Percentiles rank a stretch among this genome's conserved stretches.
Conservation (phyloP, 1,140 invertebrate species). For the Anagrus nilaparvatae region DNA sequence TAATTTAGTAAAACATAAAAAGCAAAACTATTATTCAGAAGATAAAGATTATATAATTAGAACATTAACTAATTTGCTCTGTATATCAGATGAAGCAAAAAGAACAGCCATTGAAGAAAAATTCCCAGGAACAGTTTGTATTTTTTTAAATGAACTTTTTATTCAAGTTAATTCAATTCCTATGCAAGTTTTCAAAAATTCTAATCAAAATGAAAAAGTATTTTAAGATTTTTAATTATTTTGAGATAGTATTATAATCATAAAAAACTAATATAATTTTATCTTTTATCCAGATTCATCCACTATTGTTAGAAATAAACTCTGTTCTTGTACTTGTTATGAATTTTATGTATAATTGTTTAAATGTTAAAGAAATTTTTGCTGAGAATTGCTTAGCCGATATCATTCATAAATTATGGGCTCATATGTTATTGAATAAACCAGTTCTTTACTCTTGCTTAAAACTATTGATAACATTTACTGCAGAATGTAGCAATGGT, state of each 20-base stretch:
- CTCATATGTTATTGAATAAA: constrained; percentile 41
- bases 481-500: constrained; percentile 42
- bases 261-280: constrained; percentile 1
- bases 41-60: constrained; percentile 36
- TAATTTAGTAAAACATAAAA: constrained; percentile 28
- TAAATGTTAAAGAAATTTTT: constrained; percentile 33
- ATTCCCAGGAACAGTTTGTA: constrained; percentile 31
- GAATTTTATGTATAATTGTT: constrained; percentile 41
- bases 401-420: constrained; percentile 46
- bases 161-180: constrained; percentile 43
- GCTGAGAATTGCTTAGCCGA: constrained; percentile 40
- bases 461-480: constrained; percentile 45
- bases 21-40: constrained; percentile 22
- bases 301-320: constrained; percentile 40
- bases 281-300: constrained; percentile 30
- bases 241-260: neutral
- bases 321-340: constrained; percentile 40
- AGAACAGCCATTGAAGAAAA: constrained; percentile 32
- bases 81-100: constrained; percentile 39
- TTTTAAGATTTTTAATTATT: neutral
- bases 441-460: constrained; percentile 33
- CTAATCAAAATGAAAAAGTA: constrained; percentile 5
- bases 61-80: constrained; percentile 40
- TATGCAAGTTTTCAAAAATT: constrained; percentile 35
- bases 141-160: constrained; percentile 39